A percentile compares a stretch with the other conserved stretches of the same genome.
Evolutionary conservation across 2,888 invertebrate genomes (phyloP).

Genomic region (Cataglyphis albicans): DNA sequence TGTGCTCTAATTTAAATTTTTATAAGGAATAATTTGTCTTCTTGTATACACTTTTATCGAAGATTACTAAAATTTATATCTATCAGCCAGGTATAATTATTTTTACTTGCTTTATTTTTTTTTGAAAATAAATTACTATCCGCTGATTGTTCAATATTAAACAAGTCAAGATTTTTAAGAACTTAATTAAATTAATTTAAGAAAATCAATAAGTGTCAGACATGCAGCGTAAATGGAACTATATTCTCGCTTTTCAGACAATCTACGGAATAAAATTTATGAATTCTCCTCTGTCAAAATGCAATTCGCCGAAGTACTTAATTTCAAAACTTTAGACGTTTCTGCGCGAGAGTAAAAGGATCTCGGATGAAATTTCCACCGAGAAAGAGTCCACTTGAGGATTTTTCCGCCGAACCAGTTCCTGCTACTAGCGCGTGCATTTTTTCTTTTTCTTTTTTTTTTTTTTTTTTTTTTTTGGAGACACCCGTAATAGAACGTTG

Average conservation of each 20-base stretch:
- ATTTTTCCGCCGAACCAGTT: constrained; percentile 25
- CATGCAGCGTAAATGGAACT: not conserved
- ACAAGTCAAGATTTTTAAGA: not conserved
- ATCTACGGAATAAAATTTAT: not conserved
- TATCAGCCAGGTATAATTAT: not conserved
- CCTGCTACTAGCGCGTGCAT: constrained; percentile 8
- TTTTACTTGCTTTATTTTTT: not conserved
- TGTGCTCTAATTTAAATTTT: not conserved
- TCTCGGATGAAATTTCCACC: not conserved
- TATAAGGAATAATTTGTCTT: not conserved
- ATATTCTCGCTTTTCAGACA: not conserved
- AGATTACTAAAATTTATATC: not conserved
- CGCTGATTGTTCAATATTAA: not conserved
- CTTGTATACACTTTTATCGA: not conserved
- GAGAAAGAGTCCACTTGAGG: constrained; percentile 10
- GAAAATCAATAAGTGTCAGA: not conserved
- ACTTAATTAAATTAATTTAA: not conserved
- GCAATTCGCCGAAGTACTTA: not conserved
- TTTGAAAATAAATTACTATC: not conserved
- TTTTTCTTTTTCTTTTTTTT: constrained; percentile 15
- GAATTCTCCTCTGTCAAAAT: constrained; percentile 4
- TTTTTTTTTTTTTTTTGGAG: constrained; percentile 9
- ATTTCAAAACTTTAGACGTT: constrained; percentile 26
- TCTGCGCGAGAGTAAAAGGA: not conserved
- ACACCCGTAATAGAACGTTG: constrained; percentile 49